A percentile compares a stretch with the other conserved stretches of the same genome.
Conservation (phyloP, 1,140 invertebrate species). For the Polypedilum pembai region DNA sequence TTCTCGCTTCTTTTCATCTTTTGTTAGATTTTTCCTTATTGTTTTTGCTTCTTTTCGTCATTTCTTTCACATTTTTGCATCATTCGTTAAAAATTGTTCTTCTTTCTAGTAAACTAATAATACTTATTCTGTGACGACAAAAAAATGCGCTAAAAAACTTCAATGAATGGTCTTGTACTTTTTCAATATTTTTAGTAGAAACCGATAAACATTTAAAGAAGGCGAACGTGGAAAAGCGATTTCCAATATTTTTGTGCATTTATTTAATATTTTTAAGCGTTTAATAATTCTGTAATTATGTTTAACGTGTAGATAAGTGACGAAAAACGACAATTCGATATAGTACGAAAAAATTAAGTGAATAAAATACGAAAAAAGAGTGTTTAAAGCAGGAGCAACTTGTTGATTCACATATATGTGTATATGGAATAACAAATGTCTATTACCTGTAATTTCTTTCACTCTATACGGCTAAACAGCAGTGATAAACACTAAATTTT, state of each 20-base stretch:
- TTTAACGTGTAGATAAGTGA: slow-evolving; percentile 4
- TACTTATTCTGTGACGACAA: no score
- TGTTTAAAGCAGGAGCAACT: not conserved
- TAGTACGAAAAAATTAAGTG: not conserved
- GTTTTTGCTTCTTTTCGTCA: no score
- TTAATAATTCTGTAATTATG: slow-evolving; percentile 24
- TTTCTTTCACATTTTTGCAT: no score
- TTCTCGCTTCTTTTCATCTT: no score
- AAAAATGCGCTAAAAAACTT: no score
- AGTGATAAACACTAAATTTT: not conserved
- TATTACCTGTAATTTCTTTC: slow-evolving; percentile 21
- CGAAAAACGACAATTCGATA: not conserved
- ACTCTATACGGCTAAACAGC: not conserved
- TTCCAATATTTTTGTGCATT: slow-evolving; percentile 1
- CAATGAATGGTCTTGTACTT: no score
- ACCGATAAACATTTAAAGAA: no score
- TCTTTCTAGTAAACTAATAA: no score
- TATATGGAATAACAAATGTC: slow-evolving; percentile 23
- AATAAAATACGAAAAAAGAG: not conserved
- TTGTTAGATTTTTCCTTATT: no score
- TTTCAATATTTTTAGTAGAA: no score
- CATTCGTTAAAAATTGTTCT: no score
- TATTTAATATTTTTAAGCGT: not conserved
- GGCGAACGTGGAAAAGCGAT: not conserved
- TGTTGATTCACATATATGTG: slow-evolving; percentile 23